Base-by-base conservation (phyloP, 2,797 vertebrate species). In the Falco biarmicus region DNA sequence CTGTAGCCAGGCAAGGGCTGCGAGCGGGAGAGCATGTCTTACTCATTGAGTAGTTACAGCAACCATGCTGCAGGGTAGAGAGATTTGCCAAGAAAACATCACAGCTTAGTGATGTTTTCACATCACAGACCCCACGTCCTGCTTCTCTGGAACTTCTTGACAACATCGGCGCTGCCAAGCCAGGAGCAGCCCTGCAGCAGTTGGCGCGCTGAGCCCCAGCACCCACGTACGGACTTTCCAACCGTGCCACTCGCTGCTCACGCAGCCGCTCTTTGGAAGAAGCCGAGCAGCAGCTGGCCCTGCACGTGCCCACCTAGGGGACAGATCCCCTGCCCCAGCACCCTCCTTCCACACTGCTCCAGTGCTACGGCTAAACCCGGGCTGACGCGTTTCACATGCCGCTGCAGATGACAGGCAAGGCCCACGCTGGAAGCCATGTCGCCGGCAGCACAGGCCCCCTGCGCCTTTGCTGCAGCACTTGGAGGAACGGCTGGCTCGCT, bases 371-470 rank as follows among this genome's bases (percentile, higher is more conserved):
- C 71, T 24, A 31, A 48, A 6, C 16, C 47, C 47, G 12, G 34
- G n/a, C 57, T 47, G 63, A 37, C 1, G 0, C 1, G 13, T 41
- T 53, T 31, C 65, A 26, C 20, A 17, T 15, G 32, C 24, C 22
- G 0, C 53, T 8, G 65, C 7, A 59, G 60, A 20, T 1, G 56
- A 29, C 0, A 3, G 29, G 41, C 34, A 19, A 73, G 32, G 24
- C 54, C 54, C 60, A 37, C 0, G 11, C 48, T 21, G 11, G 37
- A 16, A 31, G 1, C 70, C 3, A 0, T 6, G 1, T 13, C 50
- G 43, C 29, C 2, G 20, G 47, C 47, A 22, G 53, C n/a, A 20
- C 22, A 18, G 65, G n/a, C 15, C 21, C 14, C 16, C 22, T 50
- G 39, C 3, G 2, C 9, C 79, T 63, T 56, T 78, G 53, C 25